Evolutionary conservation across 2,797 vertebrate genomes (phyloP), one percentile per base, ranked within the genome.

Genomic region (Gymnodraco acuticeps): DNA sequence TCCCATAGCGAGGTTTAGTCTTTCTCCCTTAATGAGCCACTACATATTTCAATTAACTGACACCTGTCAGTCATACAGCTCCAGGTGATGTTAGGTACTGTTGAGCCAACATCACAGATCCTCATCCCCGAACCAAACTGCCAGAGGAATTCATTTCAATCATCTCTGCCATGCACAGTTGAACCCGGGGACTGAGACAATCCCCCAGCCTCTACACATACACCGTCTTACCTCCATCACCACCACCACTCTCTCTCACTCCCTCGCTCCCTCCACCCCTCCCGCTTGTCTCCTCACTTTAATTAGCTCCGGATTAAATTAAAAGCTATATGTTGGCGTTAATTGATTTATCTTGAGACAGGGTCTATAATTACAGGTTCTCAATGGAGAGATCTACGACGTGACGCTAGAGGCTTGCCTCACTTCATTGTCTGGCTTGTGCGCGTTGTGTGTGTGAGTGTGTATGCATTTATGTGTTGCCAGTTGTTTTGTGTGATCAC

Each of bases 281-380:
- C 84, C 62, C 51, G 20, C 83, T 51, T 65, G 73, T 86, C 75
- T 83, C 79, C 81, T 90, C 89, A 86, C 88, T 93, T 94, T 95
- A 95, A 95, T 95, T 95, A 94, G 92, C 92, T 89, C 63, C 66
- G 74, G 89, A 95, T 94, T 95, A 93, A 94, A 95, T 95, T 94
- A 95, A 95, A 94, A 93, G 92, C 94, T 94, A 93, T 94, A 94
- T 92, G 93, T 93, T 94, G 87, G 73, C 46, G 79, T 92, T 95
- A 95, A 95, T 95, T 95, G 94, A 94, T 95, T 94, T 93, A 94
- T 95, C 92, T 91, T 85, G 84, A 93, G 90, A 94, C 85, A 90
- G 84, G 92, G 80, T 88, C 85, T 92, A 93, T 95, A 95, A 95
- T 95, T 95, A 95, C 93, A 93, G 90, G 88, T 92, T 92, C 88